Evolutionary conservation across 2,888 invertebrate species (phyloP).

Genomic region (Hirtodrosophila alboralis): DNA sequence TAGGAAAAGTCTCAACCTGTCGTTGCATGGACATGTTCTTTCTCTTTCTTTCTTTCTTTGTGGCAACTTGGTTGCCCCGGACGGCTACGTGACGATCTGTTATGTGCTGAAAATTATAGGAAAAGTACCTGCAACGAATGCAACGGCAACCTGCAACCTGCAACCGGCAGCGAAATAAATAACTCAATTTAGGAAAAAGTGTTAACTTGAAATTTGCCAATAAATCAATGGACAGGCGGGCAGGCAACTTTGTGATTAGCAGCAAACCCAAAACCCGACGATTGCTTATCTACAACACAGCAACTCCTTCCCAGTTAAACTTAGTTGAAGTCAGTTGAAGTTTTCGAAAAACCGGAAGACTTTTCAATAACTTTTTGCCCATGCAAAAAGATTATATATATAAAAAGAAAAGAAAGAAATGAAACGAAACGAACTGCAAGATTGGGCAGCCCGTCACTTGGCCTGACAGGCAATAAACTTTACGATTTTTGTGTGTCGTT

Average conservation of each 20-base stretch:
- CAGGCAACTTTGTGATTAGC: constrained; percentile 69
- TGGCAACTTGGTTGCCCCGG: constrained; percentile 1
- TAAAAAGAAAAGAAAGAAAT: constrained; percentile 15
- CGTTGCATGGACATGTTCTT: constrained; percentile 6
- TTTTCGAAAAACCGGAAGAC: constrained; percentile 61
- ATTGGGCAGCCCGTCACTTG: constrained; percentile 72
- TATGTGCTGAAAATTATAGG: constrained; percentile 50
- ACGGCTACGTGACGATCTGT: constrained; percentile 59
- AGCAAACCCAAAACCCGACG: constrained; percentile 42
- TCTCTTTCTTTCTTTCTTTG: constrained; percentile 14
- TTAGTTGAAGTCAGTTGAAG: neutral
- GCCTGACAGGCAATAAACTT: constrained; percentile 72
- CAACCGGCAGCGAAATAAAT: constrained; percentile 64
- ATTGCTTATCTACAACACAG: constrained; percentile 59
- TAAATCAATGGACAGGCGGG: constrained; percentile 67
- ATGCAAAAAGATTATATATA: constrained; percentile 9
- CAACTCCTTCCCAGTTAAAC: constrained; percentile 11
- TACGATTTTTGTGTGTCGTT: constrained; percentile 40
- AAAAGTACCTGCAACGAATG: constrained; percentile 41
- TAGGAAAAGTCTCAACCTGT: constrained; percentile 19
- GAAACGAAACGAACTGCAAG: constrained; percentile 33
- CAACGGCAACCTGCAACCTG: constrained; percentile 18
- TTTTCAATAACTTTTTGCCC: constrained; percentile 61
- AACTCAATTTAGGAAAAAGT: constrained; percentile 79
- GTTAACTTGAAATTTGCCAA: constrained; percentile 78